These are phyloP conservation scores for Epicauta chinensis DNA, from an alignment of 1,140 invertebrate genomes.

Conservation along the genomic window DNA sequence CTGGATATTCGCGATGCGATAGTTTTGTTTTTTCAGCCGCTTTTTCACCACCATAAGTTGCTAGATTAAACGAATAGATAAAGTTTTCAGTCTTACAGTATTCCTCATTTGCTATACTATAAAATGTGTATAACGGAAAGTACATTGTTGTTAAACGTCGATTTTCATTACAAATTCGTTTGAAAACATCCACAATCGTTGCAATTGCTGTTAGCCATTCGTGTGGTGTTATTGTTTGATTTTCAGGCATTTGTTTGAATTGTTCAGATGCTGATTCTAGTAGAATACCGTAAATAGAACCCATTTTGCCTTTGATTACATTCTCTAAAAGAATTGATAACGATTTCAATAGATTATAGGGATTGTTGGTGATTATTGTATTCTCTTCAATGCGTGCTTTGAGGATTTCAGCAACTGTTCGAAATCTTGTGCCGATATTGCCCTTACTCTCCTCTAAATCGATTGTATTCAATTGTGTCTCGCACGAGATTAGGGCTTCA, in stretches of 20 bases:
- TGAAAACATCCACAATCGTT: conserved; percentile 16
- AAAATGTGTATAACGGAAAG: conserved; percentile 45
- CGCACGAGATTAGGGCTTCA: conserved; percentile 49
- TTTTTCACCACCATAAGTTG: conserved; percentile 47
- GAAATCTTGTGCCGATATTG: conserved; percentile 58
- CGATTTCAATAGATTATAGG: conserved; percentile 32
- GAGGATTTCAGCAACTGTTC: conserved; percentile 47
- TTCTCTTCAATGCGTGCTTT: conserved; percentile 26
- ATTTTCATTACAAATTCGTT: conserved; percentile 7
- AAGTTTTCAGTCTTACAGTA: conserved; percentile 24
- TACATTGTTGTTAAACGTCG: conserved; percentile 53
- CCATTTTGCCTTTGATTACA: conserved; percentile 28
- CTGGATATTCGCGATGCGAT: conserved; percentile 40
- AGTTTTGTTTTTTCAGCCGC: conserved; percentile 37
- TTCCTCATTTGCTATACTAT: conserved; percentile 27
- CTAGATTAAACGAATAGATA: conserved; percentile 44
- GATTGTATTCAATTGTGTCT: conserved; percentile 53
- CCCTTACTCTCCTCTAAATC: conserved; percentile 49
- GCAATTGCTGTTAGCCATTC: conserved; percentile 32
- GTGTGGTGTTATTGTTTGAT: conserved; percentile 15
- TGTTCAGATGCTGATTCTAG: conserved; percentile 36
- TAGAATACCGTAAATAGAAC: conserved; percentile 35
- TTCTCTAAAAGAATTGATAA: conserved; percentile 35
- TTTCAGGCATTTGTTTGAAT: conserved; percentile 26
- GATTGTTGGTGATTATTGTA: conserved; percentile 26